These are phyloP conservation scores for Plagiodera versicolora DNA, from an alignment of 2,888 invertebrate species.

Conservation along the genomic window DNA sequence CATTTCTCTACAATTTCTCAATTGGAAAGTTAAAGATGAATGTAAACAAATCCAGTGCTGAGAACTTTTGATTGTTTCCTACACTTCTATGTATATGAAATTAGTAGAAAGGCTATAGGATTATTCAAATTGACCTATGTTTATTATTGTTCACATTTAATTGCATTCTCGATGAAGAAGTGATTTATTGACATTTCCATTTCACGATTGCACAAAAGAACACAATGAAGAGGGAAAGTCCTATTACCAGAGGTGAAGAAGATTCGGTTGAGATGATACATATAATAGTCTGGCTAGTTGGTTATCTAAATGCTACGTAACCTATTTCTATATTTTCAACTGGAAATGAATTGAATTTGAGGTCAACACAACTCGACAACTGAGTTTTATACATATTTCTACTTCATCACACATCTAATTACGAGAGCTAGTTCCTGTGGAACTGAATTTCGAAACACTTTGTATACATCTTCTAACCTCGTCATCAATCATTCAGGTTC, in stretches of 20 bases:
- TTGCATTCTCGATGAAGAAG: background rate
- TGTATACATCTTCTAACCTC: too few relatives aligned
- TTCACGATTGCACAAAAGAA: background rate
- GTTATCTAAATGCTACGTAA: too few relatives aligned
- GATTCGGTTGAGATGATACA: background rate
- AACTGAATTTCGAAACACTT: too few relatives aligned
- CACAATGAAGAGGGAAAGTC: background rate
- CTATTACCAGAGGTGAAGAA: background rate
- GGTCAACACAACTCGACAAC: too few relatives aligned
- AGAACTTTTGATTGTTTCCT: background rate
- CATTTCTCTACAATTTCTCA: too few relatives aligned
- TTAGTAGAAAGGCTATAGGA: background rate
- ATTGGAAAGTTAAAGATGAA: background rate
- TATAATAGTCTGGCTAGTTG: background rate
- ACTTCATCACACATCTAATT: too few relatives aligned
- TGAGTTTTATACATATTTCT: too few relatives aligned
- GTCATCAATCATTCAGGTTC: too few relatives aligned
- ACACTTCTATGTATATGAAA: background rate
- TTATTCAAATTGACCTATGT: background rate
- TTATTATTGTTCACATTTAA: background rate
- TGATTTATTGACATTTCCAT: slow-evolving; percentile 12
- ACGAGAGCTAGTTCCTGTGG: too few relatives aligned
- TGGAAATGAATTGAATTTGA: too few relatives aligned
- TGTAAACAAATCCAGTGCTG: background rate
- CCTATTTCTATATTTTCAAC: too few relatives aligned